Percentiles rank a stretch among this genome's conserved stretches.
phyloP scores from a whole-genome alignment of 2,888 invertebrate species.

The Andrena fulva region DNA sequence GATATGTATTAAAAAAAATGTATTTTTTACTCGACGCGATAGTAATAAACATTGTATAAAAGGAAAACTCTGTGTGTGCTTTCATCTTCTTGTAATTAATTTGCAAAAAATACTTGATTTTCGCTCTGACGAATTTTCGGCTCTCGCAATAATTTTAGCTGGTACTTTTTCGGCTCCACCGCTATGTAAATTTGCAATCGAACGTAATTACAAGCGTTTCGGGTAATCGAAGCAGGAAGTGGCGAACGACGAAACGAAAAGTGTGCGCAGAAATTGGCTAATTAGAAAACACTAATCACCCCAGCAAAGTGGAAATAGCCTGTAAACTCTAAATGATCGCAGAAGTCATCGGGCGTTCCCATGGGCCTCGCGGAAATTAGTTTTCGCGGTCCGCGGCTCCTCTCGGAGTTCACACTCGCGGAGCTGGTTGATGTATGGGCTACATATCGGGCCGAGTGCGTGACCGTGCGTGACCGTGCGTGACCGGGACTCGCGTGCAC shows the following conservation, averaged over 20 bases:
- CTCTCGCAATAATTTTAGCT: neutral
- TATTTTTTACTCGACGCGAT: too few species aligned
- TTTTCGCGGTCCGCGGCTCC: slow-evolving; percentile 36
- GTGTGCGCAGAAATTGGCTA: too few species aligned
- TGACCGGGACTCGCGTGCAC: slow-evolving; percentile 73
- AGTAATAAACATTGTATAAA: too few species aligned
- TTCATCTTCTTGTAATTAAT: too few species aligned
- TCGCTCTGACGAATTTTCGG: slow-evolving; percentile 10
- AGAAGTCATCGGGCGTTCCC: slow-evolving; percentile 4
- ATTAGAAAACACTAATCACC: too few species aligned
- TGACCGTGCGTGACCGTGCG: slow-evolving; percentile 78
- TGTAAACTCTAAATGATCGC: neutral
- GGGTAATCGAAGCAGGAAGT: neutral
- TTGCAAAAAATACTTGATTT: too few species aligned
- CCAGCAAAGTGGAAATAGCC: too few species aligned
- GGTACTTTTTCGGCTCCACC: neutral
- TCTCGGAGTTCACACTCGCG: neutral
- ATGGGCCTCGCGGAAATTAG: slow-evolving; percentile 57
- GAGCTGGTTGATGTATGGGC: slow-evolving; percentile 62
- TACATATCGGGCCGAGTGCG: slow-evolving; percentile 69
- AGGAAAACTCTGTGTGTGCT: too few species aligned
- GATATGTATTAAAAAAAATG: too few species aligned
- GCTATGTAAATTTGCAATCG: slow-evolving; percentile 1
- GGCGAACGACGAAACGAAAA: neutral
- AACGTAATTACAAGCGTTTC: neutral